These are phyloP conservation scores for Onychomys leucogaster DNA, from an alignment of 2,797 vertebrate species.

Conservation along the genomic window DNA sequence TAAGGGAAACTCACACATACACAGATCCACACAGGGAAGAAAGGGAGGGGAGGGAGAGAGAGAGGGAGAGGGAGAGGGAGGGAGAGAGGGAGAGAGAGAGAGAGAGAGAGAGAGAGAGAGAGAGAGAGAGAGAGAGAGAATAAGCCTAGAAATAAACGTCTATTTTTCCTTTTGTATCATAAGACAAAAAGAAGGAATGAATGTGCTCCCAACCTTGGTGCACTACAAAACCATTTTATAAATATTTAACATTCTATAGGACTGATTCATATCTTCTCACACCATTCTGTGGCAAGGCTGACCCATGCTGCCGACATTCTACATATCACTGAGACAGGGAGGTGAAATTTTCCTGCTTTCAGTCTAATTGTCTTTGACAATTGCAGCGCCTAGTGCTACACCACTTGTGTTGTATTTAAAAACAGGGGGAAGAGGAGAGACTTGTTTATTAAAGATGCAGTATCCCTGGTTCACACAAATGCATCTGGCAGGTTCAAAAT, in stretches of 20 bases:
- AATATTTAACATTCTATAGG: conserved; percentile 93
- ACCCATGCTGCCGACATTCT: conserved; percentile 91
- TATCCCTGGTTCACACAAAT: conserved; percentile 90
- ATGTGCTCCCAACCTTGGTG: conserved; percentile 94
- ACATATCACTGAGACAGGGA: conserved; percentile 91
- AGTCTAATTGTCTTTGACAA: conserved; percentile 92
- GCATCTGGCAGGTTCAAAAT: conserved; percentile 92
- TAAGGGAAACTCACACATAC: conserved; percentile 76
- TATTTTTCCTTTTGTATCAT: conserved; percentile 86
- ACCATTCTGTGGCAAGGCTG: conserved; percentile 90
- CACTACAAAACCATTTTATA: conserved; percentile 91
- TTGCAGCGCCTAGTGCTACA: conserved; percentile 89
- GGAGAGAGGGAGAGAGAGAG: no score
- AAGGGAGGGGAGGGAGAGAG: no score
- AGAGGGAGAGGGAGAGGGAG: conserved; percentile 18
- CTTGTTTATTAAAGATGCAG: conserved; percentile 93
- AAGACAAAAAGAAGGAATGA: conserved; percentile 90
- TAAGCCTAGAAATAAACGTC: conserved; percentile 88
- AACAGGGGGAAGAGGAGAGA: conserved; percentile 90
- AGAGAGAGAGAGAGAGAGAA: conserved; percentile 70
- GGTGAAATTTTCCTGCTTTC: conserved; percentile 91
- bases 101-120: background rate
- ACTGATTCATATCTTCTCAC: conserved; percentile 91
- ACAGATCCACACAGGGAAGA: background rate
- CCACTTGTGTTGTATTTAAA: conserved; percentile 92